A percentile compares a stretch with the other conserved stretches of the same genome.
Evolutionary conservation across 1,140 invertebrate genomes (phyloP).

Genomic region (Anthonomus grandis): DNA sequence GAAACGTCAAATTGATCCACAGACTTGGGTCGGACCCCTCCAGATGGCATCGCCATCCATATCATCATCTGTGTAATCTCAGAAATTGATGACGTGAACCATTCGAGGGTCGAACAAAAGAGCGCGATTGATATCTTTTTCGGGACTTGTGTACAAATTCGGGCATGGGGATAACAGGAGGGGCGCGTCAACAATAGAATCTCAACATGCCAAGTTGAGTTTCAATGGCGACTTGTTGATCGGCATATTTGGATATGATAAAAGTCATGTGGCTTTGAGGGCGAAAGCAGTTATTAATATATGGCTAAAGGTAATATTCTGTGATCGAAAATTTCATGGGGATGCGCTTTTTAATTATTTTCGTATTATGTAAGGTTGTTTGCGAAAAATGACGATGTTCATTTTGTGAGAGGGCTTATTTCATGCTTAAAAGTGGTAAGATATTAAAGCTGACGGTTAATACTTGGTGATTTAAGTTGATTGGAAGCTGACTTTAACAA

Average conservation of each 20-base stretch:
- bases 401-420: slow-evolving; percentile 10
- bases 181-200: slow-evolving; percentile 29
- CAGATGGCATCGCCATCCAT: background rate
- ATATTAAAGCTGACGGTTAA: too few species aligned
- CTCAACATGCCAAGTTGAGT: slow-evolving; percentile 33
- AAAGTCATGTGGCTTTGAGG: slow-evolving; percentile 15
- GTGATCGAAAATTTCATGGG: slow-evolving; percentile 19
- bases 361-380: slow-evolving; percentile 27
- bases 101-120: slow-evolving; percentile 5
- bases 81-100: slow-evolving; percentile 24
- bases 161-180: too few species aligned
- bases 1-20: too few species aligned
- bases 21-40: background rate
- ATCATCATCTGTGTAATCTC: slow-evolving; percentile 8
- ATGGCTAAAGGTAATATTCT: slow-evolving; percentile 16
- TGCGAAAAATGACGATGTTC: slow-evolving; percentile 7
- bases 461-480: too few species aligned
- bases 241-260: slow-evolving; percentile 36
- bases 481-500: too few species aligned
- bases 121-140: slow-evolving; percentile 36
- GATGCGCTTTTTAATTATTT: slow-evolving; percentile 34
- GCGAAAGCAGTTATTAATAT: slow-evolving; percentile 37
- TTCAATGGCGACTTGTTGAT: slow-evolving; percentile 45
- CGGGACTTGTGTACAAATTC: slow-evolving; percentile 41
- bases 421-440: background rate